Evolutionary conservation across 2,797 vertebrate genomes (phyloP).

Genomic region (Mallotus villosus): DNA sequence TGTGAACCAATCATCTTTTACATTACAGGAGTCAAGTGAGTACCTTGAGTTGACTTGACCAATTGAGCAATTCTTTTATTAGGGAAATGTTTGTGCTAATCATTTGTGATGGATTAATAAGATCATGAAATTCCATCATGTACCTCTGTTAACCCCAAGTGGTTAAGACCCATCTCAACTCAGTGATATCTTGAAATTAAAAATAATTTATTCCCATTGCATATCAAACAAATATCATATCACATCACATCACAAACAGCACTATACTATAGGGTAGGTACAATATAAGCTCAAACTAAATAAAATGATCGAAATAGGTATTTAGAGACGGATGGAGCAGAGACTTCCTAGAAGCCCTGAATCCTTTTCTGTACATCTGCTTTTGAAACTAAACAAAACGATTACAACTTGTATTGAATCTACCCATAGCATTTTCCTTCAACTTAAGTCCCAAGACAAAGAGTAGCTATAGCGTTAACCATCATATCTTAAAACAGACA

Average conservation of each 20-base stretch:
- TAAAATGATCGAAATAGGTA: constrained; percentile 21
- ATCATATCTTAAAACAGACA: constrained; percentile 43
- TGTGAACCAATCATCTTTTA: constrained; percentile 74
- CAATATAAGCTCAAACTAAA: constrained; percentile 41
- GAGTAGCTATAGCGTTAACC: constrained; percentile 40
- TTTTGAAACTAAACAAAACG: constrained; percentile 30
- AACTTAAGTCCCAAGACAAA: constrained; percentile 30
- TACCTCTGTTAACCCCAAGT: constrained; percentile 29
- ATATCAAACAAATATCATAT: constrained; percentile 59
- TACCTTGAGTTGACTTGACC: constrained; percentile 45
- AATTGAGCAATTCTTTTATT: constrained; percentile 41
- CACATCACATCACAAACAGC: constrained; percentile 62
- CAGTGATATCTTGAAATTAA: not conserved
- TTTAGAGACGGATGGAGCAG: constrained; percentile 7
- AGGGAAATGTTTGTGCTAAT: constrained; percentile 45
- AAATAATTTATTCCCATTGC: constrained; percentile 43
- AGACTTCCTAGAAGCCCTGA: constrained; percentile 28
- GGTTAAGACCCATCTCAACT: constrained; percentile 32
- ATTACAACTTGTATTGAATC: constrained; percentile 31
- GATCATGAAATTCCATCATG: constrained; percentile 47
- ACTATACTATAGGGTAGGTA: constrained; percentile 50
- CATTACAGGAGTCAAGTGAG: constrained; percentile 67
- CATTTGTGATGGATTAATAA: constrained; percentile 41
- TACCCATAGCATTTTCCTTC: constrained; percentile 29
- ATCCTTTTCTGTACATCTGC: constrained; percentile 31